Base-by-base conservation (phyloP, 2,888 invertebrate genomes). In the Eremobia ochroleuca region DNA sequence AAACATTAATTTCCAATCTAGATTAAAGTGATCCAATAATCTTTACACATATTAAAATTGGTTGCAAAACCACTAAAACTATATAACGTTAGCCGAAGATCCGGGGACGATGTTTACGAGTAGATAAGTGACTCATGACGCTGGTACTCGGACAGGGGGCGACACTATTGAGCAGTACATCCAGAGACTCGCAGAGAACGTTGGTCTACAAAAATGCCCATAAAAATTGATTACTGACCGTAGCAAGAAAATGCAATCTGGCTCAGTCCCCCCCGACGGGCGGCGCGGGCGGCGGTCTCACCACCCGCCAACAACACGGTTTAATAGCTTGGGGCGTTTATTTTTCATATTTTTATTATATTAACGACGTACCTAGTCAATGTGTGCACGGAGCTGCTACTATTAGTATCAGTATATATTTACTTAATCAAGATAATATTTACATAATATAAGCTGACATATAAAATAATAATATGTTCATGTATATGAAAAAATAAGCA, bases 171-270 rank as follows among this genome's bases (percentile, higher is more conserved):
- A 81, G 49, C 75, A 73, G 65, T 74, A 77, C 73, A 73, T 77
- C 78, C 81, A 81, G 76, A 77, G 83, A 87, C 88, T 85, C 80
- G 81, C 86, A 76, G 76, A 88, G 87, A 86, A 87, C 89, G 87
- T 88, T 90, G 92, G 93, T 92, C 93, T 93, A 94, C 94, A 93
- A 94, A 95, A 95, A 94, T 94, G 90, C 91, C 93, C 95, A 94
- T 95, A 96, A 96, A 96, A 96, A 95, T 96, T 96, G 95, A 96
- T 96, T 96, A 95, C 95, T 94, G 91, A 91, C 93, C 94, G 93
- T 92, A 94, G 95, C 94, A 95, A 95, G 96, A 94, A 95, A 96
- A 95, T 96, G 95, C 95, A 96, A 96, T 96, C 95, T 94, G 93
- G 93, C 92, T 91, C 92, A 76, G 71, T 52, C 87, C 90, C 85